These are phyloP conservation scores for Iselma pallidipennis DNA, from an alignment of 2,888 invertebrate genomes.

Conservation along the genomic window DNA sequence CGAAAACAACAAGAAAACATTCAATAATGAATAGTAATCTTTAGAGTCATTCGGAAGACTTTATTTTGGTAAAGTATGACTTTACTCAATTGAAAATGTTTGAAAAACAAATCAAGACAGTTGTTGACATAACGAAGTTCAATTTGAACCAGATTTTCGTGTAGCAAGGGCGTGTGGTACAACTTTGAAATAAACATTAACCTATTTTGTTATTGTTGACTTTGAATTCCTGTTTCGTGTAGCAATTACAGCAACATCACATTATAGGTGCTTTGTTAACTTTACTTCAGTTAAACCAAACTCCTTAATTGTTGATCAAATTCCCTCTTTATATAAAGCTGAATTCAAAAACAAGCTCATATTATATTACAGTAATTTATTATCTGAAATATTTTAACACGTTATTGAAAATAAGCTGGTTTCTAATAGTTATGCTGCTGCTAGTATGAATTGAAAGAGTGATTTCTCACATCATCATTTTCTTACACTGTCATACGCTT, in stretches of 20 bases:
- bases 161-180: constrained; percentile 11
- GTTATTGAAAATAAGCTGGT: too few species aligned
- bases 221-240: background rate
- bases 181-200: background rate
- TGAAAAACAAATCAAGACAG: constrained; percentile 31
- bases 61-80: background rate
- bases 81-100: constrained; percentile 32
- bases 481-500: too few species aligned
- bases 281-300: background rate
- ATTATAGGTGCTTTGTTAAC: background rate
- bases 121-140: constrained; percentile 25
- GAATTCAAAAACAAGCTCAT: too few species aligned
- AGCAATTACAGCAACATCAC: background rate
- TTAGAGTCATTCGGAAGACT: too few species aligned
- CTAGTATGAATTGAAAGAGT: too few species aligned
- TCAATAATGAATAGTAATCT: too few species aligned
- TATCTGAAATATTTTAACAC: too few species aligned
- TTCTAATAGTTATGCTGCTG: too few species aligned
- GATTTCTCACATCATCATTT: too few species aligned
- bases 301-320: background rate
- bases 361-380: too few species aligned
- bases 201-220: background rate
- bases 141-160: constrained; percentile 10
- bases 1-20: too few species aligned
- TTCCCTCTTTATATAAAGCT: too few species aligned